Evolutionary conservation across 2,797 vertebrate genomes (phyloP), one percentile per base, ranked within the genome.

Genomic region (Acanthurus lineatus): DNA sequence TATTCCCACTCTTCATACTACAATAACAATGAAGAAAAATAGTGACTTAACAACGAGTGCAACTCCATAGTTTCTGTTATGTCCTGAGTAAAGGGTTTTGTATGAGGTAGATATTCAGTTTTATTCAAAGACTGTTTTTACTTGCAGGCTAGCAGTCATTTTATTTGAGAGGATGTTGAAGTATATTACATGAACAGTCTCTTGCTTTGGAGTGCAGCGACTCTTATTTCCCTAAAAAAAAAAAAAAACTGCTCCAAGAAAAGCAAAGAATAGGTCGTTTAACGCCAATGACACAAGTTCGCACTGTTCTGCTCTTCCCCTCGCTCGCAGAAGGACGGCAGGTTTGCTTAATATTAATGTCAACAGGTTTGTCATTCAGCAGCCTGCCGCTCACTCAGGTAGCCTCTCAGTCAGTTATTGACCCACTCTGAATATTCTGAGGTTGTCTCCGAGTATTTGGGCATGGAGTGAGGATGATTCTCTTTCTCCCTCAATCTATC

Each of bases 291-390:
- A 52, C 42, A 49, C 22, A 60, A 68, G 69, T 75, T 84, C 71
- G 68, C 48, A 81, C 53, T 22, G 53, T 73, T 2, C 14, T 42
- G 57, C 65, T 67, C 67, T 56, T 52, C 70, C n/a, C 59, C 25
- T 80, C 51, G 4, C 42, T 63, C 76, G 56, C 61, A 19, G 84
- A 69, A 70, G 47, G 62, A 83, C 49, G 84, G 67, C 71, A 70
- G 48, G 12, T 76, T 78, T 14, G 81, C 63, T 57, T 32, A 47
- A 56, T 68, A 69, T 71, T 76, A 28, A 20, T 69, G 63, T 83
- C 77, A 70, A 77, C 82, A 84, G 71, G 64, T 80, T 79, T 79
- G 66, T 74, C 68, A 68, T 83, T 82, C 69, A 85, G 63, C 2
- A 4, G 28, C 6, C 63, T 71, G 52, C 62, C 49, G 72, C 76